Percentiles rank a stretch among this genome's conserved stretches.
Evolutionary conservation across 1,140 invertebrate species (phyloP).

Genomic region (Homalodisca vitripennis): DNA sequence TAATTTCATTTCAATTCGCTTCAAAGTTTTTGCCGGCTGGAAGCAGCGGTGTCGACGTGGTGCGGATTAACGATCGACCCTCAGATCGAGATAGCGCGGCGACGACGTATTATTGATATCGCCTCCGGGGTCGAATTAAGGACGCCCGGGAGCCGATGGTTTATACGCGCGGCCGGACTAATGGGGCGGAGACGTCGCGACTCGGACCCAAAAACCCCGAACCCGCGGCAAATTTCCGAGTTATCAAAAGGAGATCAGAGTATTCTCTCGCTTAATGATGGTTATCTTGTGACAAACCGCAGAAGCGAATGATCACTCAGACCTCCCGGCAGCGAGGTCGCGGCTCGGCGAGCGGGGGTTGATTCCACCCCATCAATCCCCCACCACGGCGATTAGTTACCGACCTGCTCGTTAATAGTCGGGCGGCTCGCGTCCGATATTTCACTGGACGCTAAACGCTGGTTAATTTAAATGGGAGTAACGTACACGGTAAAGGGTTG

Average conservation of each 20-base stretch:
- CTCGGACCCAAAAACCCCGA: no score
- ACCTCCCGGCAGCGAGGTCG: no score
- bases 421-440: no score
- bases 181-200: not conserved
- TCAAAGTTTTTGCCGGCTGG: not conserved
- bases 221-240: not conserved
- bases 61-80: not conserved
- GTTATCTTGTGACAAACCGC: constrained; percentile 5
- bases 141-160: constrained; percentile 2
- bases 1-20: constrained; percentile 19
- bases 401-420: no score
- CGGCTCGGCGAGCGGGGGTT: no score
- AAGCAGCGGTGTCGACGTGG: not conserved
- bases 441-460: no score
- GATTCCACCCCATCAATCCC: no score
- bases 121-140: not conserved
- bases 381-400: no score
- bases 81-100: not conserved
- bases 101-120: constrained; percentile 8
- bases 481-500: no score
- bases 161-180: not conserved
- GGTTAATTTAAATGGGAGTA: no score
- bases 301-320: no score
- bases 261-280: constrained; percentile 14
- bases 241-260: constrained; percentile 22